These are phyloP conservation scores for Drosophila guanche DNA, from an alignment of 1,140 invertebrate species.

Conservation along the genomic window DNA sequence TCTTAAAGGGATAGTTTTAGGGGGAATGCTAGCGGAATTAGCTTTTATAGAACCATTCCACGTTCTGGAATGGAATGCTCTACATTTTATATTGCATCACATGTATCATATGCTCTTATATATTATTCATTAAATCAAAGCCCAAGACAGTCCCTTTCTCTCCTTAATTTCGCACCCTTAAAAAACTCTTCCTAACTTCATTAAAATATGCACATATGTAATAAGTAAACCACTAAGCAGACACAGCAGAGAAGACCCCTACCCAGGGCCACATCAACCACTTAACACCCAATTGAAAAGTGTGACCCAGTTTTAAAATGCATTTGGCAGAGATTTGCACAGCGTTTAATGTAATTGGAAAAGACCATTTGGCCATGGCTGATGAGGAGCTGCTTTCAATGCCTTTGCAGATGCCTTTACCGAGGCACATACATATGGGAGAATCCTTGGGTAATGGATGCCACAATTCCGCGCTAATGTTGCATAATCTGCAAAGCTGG, in stretches of 20 bases:
- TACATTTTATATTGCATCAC: too few species aligned
- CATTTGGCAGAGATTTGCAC: constrained; percentile 29
- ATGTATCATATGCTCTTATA: too few species aligned
- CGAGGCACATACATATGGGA: constrained; percentile 52
- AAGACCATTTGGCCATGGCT: constrained; percentile 49
- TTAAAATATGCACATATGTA: constrained; percentile 64
- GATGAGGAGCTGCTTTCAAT: constrained; percentile 17
- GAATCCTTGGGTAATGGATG: constrained; percentile 46
- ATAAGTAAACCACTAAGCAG: constrained; percentile 23
- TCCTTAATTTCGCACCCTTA: constrained; percentile 2
- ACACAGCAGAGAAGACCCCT: constrained; percentile 1
- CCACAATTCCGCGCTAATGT: constrained; percentile 53
- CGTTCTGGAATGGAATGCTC: too few species aligned
- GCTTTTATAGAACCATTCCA: too few species aligned
- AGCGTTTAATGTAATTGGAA: constrained; percentile 52
- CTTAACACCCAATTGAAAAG: constrained; percentile 62
- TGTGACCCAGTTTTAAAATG: constrained; percentile 57
- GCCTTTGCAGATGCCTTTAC: constrained; percentile 9
- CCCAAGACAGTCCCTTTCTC: not conserved
- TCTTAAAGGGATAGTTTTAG: too few species aligned
- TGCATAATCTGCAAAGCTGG: constrained; percentile 48
- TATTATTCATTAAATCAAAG: not conserved
- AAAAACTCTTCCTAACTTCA: not conserved
- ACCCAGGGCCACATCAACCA: constrained; percentile 36
- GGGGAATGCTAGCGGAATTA: too few species aligned